These are phyloP conservation scores for Datnioides undecimradiatus DNA, from an alignment of 2,113 vertebrate species.

Conservation along the genomic window DNA sequence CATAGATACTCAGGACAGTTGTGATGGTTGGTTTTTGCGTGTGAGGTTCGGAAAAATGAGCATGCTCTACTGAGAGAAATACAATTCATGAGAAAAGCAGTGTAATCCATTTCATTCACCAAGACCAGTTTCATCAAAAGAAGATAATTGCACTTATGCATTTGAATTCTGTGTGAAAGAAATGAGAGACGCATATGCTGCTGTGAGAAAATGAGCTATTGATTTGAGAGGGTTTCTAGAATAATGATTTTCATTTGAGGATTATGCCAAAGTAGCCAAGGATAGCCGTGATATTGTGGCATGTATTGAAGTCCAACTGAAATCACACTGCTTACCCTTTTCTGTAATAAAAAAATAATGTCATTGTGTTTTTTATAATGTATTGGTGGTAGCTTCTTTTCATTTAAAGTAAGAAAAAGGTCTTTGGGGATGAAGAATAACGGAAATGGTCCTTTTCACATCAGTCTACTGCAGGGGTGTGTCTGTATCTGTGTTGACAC, in stretches of 20 bases:
- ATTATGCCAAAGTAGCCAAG: conserved; percentile 3
- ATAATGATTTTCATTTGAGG: conserved; percentile 44
- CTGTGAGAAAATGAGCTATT: conserved; percentile 60
- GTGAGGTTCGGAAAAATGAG: background rate
- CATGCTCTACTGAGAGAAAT: conserved; percentile 4
- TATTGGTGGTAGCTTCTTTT: background rate
- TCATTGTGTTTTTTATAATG: background rate
- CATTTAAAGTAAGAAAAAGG: background rate
- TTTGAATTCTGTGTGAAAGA: conserved; percentile 12
- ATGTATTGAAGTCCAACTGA: background rate
- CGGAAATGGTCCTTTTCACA: background rate
- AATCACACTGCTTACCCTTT: background rate
- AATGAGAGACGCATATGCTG: conserved; percentile 22
- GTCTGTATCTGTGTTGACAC: background rate
- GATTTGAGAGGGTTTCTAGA: conserved; percentile 45
- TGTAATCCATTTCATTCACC: conserved; percentile 41
- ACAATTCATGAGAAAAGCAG: conserved; percentile 16
- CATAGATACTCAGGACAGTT: background rate
- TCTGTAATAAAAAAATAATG: background rate
- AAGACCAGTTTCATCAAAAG: conserved; percentile 15
- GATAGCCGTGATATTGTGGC: conserved; percentile 3
- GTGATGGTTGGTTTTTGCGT: background rate
- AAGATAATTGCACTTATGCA: conserved; percentile 21
- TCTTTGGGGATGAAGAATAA: background rate
- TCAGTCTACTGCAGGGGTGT: background rate